Conservation (phyloP, 2,797 vertebrate species). For the Danio aesculapii region DNA sequence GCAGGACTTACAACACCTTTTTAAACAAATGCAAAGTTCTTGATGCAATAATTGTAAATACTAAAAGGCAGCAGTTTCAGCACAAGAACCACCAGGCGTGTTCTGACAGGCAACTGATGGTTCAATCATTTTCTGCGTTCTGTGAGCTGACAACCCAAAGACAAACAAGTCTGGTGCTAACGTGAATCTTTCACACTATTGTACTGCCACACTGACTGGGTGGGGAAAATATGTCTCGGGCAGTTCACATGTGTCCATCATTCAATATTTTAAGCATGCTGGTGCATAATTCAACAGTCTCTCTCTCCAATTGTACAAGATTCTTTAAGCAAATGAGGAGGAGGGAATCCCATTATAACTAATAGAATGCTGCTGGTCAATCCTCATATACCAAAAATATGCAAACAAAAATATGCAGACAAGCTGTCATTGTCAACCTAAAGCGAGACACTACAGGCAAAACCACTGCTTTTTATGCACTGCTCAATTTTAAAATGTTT, state of each 20-base stretch:
- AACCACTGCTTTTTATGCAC: constrained; percentile 8
- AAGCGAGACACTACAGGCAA: background rate
- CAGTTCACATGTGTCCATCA: constrained; percentile 46
- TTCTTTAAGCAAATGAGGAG: background rate
- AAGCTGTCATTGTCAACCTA: constrained; percentile 20
- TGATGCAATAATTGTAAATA: constrained; percentile 32
- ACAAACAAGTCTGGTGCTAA: constrained; percentile 59
- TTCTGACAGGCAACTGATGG: constrained; percentile 55
- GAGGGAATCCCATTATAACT: constrained; percentile 5
- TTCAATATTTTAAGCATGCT: constrained; percentile 48
- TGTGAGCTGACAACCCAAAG: constrained; percentile 50
- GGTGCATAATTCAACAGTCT: constrained; percentile 45
- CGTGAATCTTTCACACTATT: constrained; percentile 36
- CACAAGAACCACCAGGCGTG: constrained; percentile 53
- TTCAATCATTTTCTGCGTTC: constrained; percentile 62
- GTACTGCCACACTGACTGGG: constrained; percentile 30
- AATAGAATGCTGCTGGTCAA: constrained; percentile 8
- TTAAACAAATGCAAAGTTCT: constrained; percentile 26
- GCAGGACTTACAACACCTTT: background rate
- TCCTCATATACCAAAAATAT: background rate
- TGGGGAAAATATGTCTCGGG: constrained; percentile 36
- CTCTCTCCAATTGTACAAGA: constrained; percentile 1
- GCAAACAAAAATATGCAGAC: constrained; percentile 25
- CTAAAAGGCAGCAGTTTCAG: constrained; percentile 48
- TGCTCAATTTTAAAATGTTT: background rate